Percentiles rank a stretch among this genome's conserved stretches.
Conservation (phyloP, 2,888 invertebrate species). For the Tanytarsus gracilentus region DNA sequence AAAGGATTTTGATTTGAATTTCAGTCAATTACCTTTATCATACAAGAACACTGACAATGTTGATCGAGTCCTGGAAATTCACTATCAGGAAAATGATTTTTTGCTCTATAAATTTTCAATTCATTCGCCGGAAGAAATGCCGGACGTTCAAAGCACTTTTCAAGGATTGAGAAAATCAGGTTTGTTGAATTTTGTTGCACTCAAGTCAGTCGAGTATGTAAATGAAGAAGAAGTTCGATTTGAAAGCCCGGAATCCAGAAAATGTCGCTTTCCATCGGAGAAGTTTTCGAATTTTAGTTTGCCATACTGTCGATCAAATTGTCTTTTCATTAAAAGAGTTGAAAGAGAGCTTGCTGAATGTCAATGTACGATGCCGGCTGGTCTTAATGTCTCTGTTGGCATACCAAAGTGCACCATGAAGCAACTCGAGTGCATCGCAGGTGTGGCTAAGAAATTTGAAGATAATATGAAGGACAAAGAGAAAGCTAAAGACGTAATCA, state of each 20-base stretch:
- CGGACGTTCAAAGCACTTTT: not conserved
- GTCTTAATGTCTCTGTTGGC: not conserved
- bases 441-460: not conserved
- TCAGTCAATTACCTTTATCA: not conserved
- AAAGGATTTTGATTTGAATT: not conserved
- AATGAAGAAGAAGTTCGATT: conserved; percentile 7
- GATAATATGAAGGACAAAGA: not conserved
- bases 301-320: conserved; percentile 2
- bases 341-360: not conserved
- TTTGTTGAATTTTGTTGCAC: not conserved
- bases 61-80: not conserved
- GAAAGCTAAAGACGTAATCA: not conserved
- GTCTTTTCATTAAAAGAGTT: not conserved
- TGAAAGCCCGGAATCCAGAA: not conserved
- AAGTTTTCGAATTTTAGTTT: not conserved
- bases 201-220: not conserved
- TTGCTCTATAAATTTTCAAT: not conserved
- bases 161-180: not conserved
- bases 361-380: conserved; percentile 15
- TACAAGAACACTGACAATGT: not conserved
- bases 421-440: not conserved
- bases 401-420: not conserved
- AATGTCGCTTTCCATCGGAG: conserved; percentile 16
- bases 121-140: conserved; percentile 16
- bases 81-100: conserved; percentile 3